Conservation (phyloP, 1,140 invertebrate genomes). For the Chrysoperla carnea region DNA sequence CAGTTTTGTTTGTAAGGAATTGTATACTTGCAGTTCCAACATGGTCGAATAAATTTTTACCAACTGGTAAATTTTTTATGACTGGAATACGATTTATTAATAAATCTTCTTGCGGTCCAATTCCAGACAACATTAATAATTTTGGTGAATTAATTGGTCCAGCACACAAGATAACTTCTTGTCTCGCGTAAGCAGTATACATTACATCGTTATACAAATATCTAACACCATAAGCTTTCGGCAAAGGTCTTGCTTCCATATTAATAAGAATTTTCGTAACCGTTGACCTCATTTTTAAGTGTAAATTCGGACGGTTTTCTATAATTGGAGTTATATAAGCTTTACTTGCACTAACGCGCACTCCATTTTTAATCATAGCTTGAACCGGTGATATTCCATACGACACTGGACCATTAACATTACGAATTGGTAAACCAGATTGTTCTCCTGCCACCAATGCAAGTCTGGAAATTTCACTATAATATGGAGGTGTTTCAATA, state of each 20-base stretch:
- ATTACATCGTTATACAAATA: constrained; percentile 28
- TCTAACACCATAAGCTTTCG: constrained; percentile 34
- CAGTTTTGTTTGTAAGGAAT: not conserved
- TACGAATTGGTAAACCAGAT: constrained; percentile 38
- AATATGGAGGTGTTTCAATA: constrained; percentile 28
- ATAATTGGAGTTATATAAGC: constrained; percentile 31
- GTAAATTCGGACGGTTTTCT: constrained; percentile 38
- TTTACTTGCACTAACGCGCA: constrained; percentile 30
- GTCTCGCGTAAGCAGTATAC: constrained; percentile 26
- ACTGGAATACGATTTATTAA: constrained; percentile 35
- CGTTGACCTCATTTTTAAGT: constrained; percentile 40
- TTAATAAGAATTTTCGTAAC: constrained; percentile 41
- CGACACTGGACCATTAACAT: constrained; percentile 45
- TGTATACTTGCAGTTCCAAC: constrained; percentile 12
- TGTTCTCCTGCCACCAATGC: constrained; percentile 47
- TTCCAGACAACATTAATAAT: constrained; percentile 54
- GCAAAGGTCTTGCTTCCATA: constrained; percentile 23
- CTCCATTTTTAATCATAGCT: constrained; percentile 42
- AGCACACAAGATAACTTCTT: constrained; percentile 48
- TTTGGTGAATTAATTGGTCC: constrained; percentile 51
- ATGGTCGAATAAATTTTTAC: constrained; percentile 48
- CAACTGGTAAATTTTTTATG: constrained; percentile 36
- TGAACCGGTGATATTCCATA: constrained; percentile 43
- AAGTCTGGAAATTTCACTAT: constrained; percentile 33
- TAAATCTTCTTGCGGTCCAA: constrained; percentile 51